Evolutionary conservation across 1,140 invertebrate genomes (phyloP).

Genomic region (Epicauta chinensis): DNA sequence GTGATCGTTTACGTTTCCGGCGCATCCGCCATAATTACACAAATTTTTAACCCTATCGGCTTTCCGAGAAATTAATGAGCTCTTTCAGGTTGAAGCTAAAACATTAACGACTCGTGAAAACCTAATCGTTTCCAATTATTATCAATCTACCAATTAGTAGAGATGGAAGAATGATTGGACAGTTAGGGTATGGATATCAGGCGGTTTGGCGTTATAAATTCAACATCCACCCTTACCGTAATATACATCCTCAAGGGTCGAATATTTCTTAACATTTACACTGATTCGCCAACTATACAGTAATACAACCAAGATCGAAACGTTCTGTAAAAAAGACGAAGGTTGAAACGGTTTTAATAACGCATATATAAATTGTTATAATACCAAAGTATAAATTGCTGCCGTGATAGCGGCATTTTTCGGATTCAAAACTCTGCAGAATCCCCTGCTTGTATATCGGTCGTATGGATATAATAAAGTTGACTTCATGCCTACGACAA

Average conservation of each 20-base stretch:
- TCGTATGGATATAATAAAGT: constrained; percentile 47
- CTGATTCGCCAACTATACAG: constrained; percentile 65
- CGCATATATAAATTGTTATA: constrained; percentile 6
- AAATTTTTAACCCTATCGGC: no score
- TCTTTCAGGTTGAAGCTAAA: no score
- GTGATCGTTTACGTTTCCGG: no score
- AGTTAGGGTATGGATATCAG: no score
- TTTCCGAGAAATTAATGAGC: no score
- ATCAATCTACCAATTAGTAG: no score
- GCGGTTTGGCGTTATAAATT: no score
- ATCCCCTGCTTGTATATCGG: constrained; percentile 44
- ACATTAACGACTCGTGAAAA: no score
- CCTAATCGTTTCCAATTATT: no score
- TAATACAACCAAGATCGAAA: constrained; percentile 61
- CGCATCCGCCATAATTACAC: no score
- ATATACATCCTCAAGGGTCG: constrained; percentile 62
- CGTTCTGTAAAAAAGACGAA: constrained; percentile 54
- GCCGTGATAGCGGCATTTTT: constrained; percentile 60
- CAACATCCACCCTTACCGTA: constrained; percentile 51
- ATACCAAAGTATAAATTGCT: constrained; percentile 58
- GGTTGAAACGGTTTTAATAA: not conserved
- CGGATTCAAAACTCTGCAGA: constrained; percentile 55
- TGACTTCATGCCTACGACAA: constrained; percentile 44
- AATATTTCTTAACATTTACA: constrained; percentile 59
- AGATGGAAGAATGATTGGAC: no score